Percentiles rank a stretch among this genome's conserved stretches.
Conservation (phyloP, 2,888 invertebrate genomes). For the Corythucha ciliata region DNA sequence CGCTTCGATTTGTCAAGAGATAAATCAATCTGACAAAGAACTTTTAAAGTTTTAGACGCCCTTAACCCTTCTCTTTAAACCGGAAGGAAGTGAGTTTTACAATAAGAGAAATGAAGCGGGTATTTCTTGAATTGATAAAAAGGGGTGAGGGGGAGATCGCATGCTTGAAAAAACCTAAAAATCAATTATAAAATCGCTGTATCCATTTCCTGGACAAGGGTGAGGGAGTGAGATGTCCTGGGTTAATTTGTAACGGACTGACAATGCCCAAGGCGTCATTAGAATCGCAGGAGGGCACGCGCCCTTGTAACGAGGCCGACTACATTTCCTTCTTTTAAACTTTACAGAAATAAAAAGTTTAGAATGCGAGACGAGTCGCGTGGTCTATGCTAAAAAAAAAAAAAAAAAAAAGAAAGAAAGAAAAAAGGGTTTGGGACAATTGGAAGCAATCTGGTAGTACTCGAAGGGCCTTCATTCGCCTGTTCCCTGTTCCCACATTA, state of each 20-base stretch:
- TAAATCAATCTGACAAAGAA: no score
- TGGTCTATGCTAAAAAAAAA: slow-evolving; percentile 4
- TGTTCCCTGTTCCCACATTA: slow-evolving; percentile 20
- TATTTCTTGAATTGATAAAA: no score
- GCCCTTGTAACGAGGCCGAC: slow-evolving; percentile 14
- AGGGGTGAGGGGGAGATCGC: background rate
- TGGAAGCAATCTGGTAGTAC: slow-evolving; percentile 24
- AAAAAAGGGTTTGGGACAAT: slow-evolving; percentile 13
- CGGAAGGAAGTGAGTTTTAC: background rate
- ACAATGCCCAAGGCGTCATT: slow-evolving; percentile 20
- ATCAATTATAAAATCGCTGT: slow-evolving; percentile 23
- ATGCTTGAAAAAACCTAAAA: slow-evolving; percentile 12
- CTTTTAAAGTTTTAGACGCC: no score
- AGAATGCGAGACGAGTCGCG: slow-evolving; percentile 21
- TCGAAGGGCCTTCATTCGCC: slow-evolving; percentile 6
- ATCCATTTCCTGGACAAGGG: slow-evolving; percentile 20
- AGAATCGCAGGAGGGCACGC: slow-evolving; percentile 7
- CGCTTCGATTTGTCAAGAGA: no score
- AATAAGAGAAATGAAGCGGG: no score
- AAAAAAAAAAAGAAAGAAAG: background rate
- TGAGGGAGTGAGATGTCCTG: slow-evolving; percentile 8
- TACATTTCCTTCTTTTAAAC: slow-evolving; percentile 7
- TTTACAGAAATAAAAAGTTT: slow-evolving; percentile 14
- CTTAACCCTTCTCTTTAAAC: no score
- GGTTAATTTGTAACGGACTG: slow-evolving; percentile 20